A percentile compares a stretch with the other conserved stretches of the same genome.
Conservation (phyloP, 1,140 invertebrate genomes). For the Leptopilina clavipes region DNA sequence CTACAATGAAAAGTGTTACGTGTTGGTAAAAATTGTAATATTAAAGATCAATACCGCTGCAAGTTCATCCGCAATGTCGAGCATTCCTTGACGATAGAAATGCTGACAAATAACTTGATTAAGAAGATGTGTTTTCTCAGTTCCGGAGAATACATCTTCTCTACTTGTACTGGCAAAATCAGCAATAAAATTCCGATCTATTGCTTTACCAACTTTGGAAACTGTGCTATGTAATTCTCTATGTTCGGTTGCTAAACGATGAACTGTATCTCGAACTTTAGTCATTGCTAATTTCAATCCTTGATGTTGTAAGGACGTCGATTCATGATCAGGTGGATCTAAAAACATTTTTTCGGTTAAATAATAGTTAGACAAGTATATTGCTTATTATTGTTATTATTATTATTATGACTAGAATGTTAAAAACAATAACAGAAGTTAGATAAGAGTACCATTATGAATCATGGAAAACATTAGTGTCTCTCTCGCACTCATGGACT, state of each 20-base stretch:
- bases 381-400: no score
- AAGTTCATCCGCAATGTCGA: conserved; percentile 91
- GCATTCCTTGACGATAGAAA: conserved; percentile 94
- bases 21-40: neutral
- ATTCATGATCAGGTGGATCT: conserved; percentile 80
- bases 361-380: no score
- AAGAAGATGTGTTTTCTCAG: conserved; percentile 86
- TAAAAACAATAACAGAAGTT: neutral
- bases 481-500: no score
- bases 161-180: conserved; percentile 93
- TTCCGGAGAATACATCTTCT: conserved; percentile 88
- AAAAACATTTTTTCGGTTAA: conserved; percentile 40
- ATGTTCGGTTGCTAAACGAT: conserved; percentile 86
- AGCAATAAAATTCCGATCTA: conserved; percentile 94
- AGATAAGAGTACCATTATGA: no score
- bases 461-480: no score
- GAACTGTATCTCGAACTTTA: conserved; percentile 85
- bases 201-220: conserved; percentile 96
- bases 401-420: no score
- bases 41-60: conserved; percentile 74
- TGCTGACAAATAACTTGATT: conserved; percentile 98
- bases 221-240: conserved; percentile 90
- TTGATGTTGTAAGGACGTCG: conserved; percentile 80
- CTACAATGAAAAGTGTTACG: neutral
- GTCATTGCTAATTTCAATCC: conserved; percentile 81